Percentiles rank a stretch among this genome's conserved stretches.
Conservation (phyloP, 2,113 vertebrate genomes). For the Nymphicus hollandicus region DNA sequence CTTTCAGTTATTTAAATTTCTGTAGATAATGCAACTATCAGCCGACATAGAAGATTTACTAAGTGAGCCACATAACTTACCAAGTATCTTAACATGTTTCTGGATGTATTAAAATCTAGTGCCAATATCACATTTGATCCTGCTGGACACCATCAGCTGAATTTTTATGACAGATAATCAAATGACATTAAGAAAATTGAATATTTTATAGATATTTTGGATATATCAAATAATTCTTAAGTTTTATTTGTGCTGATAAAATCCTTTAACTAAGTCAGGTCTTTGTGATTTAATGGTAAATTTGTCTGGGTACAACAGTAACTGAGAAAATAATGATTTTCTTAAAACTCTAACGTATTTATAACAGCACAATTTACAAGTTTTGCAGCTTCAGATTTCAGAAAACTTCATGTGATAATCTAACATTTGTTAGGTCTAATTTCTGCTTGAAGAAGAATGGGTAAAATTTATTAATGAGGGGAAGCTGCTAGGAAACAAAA, state of each 20-base stretch:
- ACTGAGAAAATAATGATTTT: not conserved
- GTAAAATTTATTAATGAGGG: not conserved
- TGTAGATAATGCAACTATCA: not conserved
- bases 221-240: not conserved
- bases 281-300: not conserved
- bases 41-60: not conserved
- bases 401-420: not conserved
- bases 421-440: not conserved
- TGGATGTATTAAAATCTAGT: not conserved
- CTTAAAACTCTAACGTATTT: not conserved
- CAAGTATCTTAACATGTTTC: not conserved
- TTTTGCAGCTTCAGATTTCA: not conserved
- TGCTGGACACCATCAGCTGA: not conserved
- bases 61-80: not conserved
- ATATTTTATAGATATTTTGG: not conserved
- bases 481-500: not conserved
- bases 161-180: accelerated
- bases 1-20: not conserved
- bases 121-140: not conserved
- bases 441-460: not conserved
- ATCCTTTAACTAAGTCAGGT: not conserved
- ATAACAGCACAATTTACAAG: not conserved
- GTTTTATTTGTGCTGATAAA: not conserved
- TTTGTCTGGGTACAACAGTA: not conserved
- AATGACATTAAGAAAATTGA: not conserved